Evolutionary conservation across 2,113 vertebrate species (phyloP), one percentile per base, ranked within the genome.

Genomic region (Ciconia boyciana): DNA sequence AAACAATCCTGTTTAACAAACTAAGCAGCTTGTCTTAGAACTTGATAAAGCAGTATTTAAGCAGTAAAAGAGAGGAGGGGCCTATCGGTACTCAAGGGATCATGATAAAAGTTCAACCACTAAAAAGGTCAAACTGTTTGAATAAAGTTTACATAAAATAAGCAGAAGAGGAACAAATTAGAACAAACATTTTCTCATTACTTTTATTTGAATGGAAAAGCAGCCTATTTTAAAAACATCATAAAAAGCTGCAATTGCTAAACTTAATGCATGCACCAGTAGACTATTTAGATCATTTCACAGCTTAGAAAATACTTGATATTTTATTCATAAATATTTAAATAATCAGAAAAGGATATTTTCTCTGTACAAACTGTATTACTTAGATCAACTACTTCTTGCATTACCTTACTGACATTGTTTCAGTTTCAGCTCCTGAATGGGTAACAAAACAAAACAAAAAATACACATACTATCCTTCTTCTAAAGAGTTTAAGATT

Each of bases 1-100:
- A 88, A 80, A 93, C 93, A 58, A 93, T 49, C 36, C 22, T 83
- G 69, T 49, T 93, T 49, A 92, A 81, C n/a, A 89, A 94, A 91
- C 76, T 32, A 75, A 91, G 87, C 49, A 93, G 68, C 71, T 94
- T 58, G 61, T 61, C 29, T 86, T 32, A 71, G 43, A 83, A 87
- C 31, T 51, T 86, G 85, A 77, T 79, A 78, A 89, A 96, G 85
- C 3, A 28, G 41, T 46, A 71, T 58, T 95, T 61, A 85, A 94
- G 18, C 68, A 80, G 48, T 31, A 68, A n/a, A 71, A 93, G 88
- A 57, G 71, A 96, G 54, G n/a, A 95, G 83, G 43, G 55, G 55
- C 17, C 51, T 51, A 68, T 60, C 11, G 20, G n/a, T 41, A 71
- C 7, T 29, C 36, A 20, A 81, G 21, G n/a, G 58, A 77, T 87